Evolutionary conservation across 2,888 invertebrate genomes (phyloP), one percentile per base, ranked within the genome.

Genomic region (Cepaea hortensis): DNA sequence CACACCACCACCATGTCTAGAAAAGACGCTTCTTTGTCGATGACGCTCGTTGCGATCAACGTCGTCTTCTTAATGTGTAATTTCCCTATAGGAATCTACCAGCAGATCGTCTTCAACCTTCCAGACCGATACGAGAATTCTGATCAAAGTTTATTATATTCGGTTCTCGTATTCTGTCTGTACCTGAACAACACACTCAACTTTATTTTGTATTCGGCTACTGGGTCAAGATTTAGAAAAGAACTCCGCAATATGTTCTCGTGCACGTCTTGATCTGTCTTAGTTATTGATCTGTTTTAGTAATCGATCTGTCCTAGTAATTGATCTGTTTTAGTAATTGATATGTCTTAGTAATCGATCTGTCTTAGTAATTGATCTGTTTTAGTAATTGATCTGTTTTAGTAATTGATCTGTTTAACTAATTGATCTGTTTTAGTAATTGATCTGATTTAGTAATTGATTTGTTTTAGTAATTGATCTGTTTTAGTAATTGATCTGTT

Each of bases 71-170:
- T 85, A 18, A 46, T 80, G 18, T 80, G 85, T 20, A 85, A 65
- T 13, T 85, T 85, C 50, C 85, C 85, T 0, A 85, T 85, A 35
- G 85, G 85, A 46, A 85, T 85, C 85, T 85, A 85, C 62, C 85
- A 85, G 46, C 85, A 80, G 46, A 72, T 85, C 23, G 70, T 72
- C 55, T 50, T 23, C 61, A 50, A 70, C 55, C 35, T 72, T 20
- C 85, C 85, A 18, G 85, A 85, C 15, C 48, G 80, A 18, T 50
- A 55, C 5, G 85, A 80, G 48, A 20, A 50, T 35, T 65, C 85
- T 15, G 70, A 55, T 9, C n/a, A 68, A 9, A 76, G 48, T 18
- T 48, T 85, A 3, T n/a, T 76, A 2, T 85, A 72, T 55, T 65
- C 85, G 1, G 9, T 85, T 35, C 61, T 85, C 1, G 85, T 85